Base-by-base conservation (phyloP, 1,140 invertebrate species). In the Drosophila ohnishii region DNA sequence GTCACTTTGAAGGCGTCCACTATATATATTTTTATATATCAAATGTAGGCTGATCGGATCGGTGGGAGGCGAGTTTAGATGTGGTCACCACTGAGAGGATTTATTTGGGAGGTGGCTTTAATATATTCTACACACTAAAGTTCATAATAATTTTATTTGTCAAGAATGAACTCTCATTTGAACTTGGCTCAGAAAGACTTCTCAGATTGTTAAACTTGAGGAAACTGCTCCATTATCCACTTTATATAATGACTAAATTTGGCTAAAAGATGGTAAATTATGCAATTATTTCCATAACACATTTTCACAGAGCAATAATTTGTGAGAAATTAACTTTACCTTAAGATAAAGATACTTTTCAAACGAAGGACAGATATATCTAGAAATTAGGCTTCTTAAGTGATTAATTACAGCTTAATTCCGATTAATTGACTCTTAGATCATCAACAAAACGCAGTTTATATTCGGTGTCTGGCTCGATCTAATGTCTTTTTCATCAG, bases 1-100 rank as follows among this genome's bases (percentile, higher is more conserved):
- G 80, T 80, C 72, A 61, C 35, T 67, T 63, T 58, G 64, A 45
- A 58, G 56, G 56, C 69, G 67, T 71, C 51, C 65, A 39, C 53
- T 45, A 9, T 34, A 16, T 48, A 25, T 28, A n/a, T 22, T 37
- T 55, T 14, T 55, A 22, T 37, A 55, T 53, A 22, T 35, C 42
- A 34, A 22, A 37, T 70, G 69, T 72, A 56, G 69, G 67, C 67
- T 39, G 64, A 32, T 40, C 13, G 19, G 61, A 42, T 72, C 48
- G 47, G 47, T 62, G 16, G 48, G n/a, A 70, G 30, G n/a, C 14
- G 34, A 2, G 14, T 28, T 8, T 19, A 11, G 48, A 70, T 70
- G 40, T 70, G 50, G 28, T 57, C 28, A 28, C 34, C 50, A 55
- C 34, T n/a, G 40, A 14, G 10, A 34, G n/a, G 39, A 62, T 64